A percentile compares a stretch with the other conserved stretches of the same genome.
These are phyloP conservation scores for Crocidura indochinensis DNA, from an alignment of 2,797 vertebrate genomes.

Conservation along the genomic window DNA sequence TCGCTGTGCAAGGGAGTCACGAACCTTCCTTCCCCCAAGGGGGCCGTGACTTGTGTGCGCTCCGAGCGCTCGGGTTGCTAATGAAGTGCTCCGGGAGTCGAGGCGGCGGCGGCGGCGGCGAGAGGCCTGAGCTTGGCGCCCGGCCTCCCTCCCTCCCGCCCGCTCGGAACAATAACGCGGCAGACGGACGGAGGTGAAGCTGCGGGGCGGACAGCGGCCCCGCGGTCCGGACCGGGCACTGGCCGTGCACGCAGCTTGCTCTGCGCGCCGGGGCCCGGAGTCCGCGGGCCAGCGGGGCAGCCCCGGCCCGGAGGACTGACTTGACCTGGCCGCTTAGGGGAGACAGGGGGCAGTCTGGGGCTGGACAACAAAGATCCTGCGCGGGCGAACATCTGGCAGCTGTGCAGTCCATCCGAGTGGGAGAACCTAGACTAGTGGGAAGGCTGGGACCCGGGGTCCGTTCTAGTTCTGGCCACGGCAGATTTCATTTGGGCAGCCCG, in stretches of 20 bases:
- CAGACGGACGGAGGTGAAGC: conserved; percentile 49
- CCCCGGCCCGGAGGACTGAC: background rate
- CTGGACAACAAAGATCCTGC: background rate
- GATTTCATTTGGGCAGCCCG: background rate
- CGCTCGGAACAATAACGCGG: conserved; percentile 80
- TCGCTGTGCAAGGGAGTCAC: background rate
- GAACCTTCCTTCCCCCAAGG: conserved; percentile 20
- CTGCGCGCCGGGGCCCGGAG: background rate
- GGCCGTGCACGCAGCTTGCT: background rate
- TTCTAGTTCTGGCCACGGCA: conserved; percentile 50
- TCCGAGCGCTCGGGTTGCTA: conserved; percentile 47
- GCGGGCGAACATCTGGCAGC: background rate
- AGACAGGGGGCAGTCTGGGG: background rate
- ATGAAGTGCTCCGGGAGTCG: conserved; percentile 72
- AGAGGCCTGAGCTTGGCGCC: conserved; percentile 71
- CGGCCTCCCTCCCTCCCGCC: conserved; percentile 53
- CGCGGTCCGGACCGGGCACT: background rate
- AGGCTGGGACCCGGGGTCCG: conserved; percentile 70
- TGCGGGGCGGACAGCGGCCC: background rate
- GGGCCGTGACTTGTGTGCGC: conserved; percentile 21
- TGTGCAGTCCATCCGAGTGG: background rate
- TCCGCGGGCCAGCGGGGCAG: background rate
- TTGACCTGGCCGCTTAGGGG: background rate
- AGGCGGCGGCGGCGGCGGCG: background rate
- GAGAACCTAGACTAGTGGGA: background rate